Percentiles rank a stretch among this genome's conserved stretches.
Conservation (phyloP, 2,797 vertebrate genomes). For the Synaphobranchus kaupii region DNA sequence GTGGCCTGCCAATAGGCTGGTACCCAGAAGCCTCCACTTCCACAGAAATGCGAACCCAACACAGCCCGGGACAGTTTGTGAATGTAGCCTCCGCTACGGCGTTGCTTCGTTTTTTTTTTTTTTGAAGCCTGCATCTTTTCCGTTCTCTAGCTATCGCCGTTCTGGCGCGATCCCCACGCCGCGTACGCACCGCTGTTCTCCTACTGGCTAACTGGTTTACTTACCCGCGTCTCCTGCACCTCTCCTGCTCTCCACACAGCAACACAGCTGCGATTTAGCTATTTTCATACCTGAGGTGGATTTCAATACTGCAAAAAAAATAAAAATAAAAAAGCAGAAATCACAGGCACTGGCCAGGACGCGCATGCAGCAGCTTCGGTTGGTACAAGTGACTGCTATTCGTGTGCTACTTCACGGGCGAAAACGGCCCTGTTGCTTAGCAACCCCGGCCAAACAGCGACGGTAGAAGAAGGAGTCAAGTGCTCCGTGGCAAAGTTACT, state of each 20-base stretch:
- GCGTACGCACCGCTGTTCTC: background rate
- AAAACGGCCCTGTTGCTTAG: conserved; percentile 75
- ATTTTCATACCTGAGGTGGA: background rate
- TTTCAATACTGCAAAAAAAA: background rate
- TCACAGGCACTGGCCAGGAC: conserved; percentile 46
- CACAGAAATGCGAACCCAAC: no score
- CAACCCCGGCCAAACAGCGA: conserved; percentile 77
- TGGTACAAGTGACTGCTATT: conserved; percentile 73
- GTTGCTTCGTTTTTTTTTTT: background rate
- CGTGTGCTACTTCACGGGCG: conserved; percentile 73
- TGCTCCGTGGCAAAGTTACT: conserved; percentile 61
- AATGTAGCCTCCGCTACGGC: background rate
- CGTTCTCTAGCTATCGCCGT: background rate
- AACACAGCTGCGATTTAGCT: background rate
- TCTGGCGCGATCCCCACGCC: background rate
- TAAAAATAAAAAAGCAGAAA: conserved; percentile 39
- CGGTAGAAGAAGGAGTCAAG: conserved; percentile 73
- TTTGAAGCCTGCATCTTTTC: conserved; percentile 10
- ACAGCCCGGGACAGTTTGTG: background rate
- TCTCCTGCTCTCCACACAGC: background rate
- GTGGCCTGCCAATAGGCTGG: background rate
- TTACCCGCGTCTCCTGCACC: background rate
- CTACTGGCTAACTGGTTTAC: background rate
- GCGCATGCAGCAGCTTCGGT: conserved; percentile 48
- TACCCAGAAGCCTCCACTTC: no score